Conservation (phyloP, 2,113 vertebrate genomes). For the Furnarius figulus region DNA sequence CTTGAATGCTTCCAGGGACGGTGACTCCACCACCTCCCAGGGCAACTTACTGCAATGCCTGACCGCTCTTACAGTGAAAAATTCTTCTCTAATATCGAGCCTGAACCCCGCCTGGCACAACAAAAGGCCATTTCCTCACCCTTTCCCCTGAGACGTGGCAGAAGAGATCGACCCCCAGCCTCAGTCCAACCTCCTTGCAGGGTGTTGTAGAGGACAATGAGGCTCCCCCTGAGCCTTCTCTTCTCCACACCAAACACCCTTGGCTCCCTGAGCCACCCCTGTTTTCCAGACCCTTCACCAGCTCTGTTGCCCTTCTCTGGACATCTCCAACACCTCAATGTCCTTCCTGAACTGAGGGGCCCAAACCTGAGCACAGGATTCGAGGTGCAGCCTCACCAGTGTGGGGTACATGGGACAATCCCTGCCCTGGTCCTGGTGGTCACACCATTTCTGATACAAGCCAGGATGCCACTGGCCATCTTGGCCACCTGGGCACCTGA, state of each 20-base stretch:
- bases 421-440: neutral
- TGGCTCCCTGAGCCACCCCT: neutral
- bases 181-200: neutral
- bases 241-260: neutral
- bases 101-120: neutral
- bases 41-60: neutral
- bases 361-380: neutral
- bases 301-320: neutral
- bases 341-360: neutral
- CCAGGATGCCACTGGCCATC: neutral
- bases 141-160: neutral
- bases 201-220: neutral
- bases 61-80: neutral
- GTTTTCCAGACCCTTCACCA: neutral
- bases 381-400: neutral
- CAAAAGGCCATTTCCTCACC: neutral
- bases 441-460: neutral
- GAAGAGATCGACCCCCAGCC: fast-evolving
- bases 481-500: neutral
- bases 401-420: fast-evolving
- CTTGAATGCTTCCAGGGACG: neutral
- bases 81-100: neutral
- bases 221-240: neutral
- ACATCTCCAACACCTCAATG: neutral
- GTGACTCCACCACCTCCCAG: neutral